phyloP scores from a whole-genome alignment of 2,797 vertebrate genomes.

The Cephalopachus bancanus region DNA sequence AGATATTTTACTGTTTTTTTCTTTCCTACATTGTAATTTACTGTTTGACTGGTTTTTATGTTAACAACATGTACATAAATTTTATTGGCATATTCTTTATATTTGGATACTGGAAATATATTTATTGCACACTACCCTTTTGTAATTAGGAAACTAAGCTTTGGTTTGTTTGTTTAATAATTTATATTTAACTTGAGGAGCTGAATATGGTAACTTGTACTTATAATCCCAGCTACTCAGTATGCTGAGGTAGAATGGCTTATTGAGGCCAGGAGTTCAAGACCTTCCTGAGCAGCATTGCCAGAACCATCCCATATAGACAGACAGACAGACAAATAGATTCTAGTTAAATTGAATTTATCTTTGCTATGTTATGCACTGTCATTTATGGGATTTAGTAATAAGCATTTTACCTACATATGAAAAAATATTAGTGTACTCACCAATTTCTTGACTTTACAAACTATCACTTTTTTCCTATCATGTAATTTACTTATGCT shows the following conservation, averaged over 20 bases:
- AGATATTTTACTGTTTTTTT: constrained; percentile 8
- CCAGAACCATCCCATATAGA: too few relatives aligned
- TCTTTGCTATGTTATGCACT: neutral
- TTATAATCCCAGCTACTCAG: too few relatives aligned
- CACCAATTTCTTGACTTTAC: neutral
- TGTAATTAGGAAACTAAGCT: constrained; percentile 26
- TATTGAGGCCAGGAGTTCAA: too few relatives aligned
- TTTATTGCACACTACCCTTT: neutral
- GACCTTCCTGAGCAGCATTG: too few relatives aligned
- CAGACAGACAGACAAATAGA: too few relatives aligned
- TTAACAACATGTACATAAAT: neutral
- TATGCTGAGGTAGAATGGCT: too few relatives aligned
- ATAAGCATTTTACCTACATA: constrained; percentile 8
- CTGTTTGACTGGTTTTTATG: constrained; percentile 1
- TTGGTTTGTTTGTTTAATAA: constrained; percentile 44
- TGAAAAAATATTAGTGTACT: neutral
- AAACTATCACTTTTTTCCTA: neutral
- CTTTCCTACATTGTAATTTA: constrained; percentile 16
- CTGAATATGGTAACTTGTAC: too few relatives aligned
- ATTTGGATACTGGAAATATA: too few relatives aligned
- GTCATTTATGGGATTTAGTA: constrained; percentile 25
- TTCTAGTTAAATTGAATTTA: neutral
- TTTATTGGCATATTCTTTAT: neutral
- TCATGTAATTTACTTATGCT: constrained; percentile 19
- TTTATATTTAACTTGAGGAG: neutral